A percentile compares a stretch with the other conserved stretches of the same genome.
These are phyloP conservation scores for Drosophila ezoana DNA, from an alignment of 2,888 invertebrate genomes.

Conservation along the genomic window DNA sequence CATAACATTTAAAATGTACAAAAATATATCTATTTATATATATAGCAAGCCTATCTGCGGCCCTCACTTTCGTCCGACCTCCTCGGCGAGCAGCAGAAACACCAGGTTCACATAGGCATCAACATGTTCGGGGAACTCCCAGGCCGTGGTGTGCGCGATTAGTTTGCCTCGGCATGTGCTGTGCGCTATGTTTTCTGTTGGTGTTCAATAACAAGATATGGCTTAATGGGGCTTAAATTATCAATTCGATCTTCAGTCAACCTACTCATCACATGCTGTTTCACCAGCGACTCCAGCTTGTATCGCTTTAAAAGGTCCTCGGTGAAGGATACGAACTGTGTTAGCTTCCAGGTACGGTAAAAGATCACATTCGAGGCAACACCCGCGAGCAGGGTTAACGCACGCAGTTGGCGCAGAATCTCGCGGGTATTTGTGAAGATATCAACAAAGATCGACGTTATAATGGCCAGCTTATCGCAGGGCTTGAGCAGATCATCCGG, in stretches of 20 bases:
- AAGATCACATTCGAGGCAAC: constrained; percentile 58
- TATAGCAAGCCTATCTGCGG: not conserved
- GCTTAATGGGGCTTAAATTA: no score
- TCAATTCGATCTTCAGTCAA: not conserved
- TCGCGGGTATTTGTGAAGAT: constrained; percentile 71
- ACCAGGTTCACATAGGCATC: constrained; percentile 72
- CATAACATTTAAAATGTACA: not conserved
- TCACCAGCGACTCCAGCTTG: constrained; percentile 71
- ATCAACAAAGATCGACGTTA: constrained; percentile 77
- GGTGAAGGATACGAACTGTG: constrained; percentile 70
- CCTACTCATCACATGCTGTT: constrained; percentile 79
- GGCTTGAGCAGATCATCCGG: constrained; percentile 68
- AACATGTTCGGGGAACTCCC: constrained; percentile 82
- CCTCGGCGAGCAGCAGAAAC: constrained; percentile 76
- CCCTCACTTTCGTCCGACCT: constrained; percentile 58
- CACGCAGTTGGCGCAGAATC: constrained; percentile 72
- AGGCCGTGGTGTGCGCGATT: constrained; percentile 70
- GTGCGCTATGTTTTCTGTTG: constrained; percentile 80
- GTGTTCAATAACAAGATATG: not conserved
- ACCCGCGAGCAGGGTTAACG: constrained; percentile 71
- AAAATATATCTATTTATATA: not conserved
- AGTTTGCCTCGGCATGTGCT: constrained; percentile 69
- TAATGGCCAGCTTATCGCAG: constrained; percentile 81
- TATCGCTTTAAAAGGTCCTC: constrained; percentile 72
- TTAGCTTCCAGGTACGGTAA: constrained; percentile 81